Conservation (phyloP, 2,113 vertebrate species). For the Lathamus discolor region DNA sequence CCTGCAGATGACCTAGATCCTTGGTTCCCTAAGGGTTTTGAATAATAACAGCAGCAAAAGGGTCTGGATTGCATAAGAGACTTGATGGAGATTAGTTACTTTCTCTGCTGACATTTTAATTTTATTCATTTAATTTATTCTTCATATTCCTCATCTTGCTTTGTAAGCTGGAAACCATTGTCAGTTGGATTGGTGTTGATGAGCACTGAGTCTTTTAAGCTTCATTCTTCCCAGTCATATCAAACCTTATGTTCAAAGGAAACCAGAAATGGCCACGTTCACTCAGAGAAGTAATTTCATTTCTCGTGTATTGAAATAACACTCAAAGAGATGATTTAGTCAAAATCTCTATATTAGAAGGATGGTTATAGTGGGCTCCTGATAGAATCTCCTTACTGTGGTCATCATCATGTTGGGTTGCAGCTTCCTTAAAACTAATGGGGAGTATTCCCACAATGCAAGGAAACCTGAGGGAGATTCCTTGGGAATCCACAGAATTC, state of each 20-base stretch:
- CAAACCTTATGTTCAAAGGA: background rate
- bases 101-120: constrained; percentile 64
- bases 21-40: constrained; percentile 49
- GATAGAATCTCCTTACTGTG: background rate
- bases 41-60: constrained; percentile 61
- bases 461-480: background rate
- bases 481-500: background rate
- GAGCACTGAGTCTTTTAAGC: background rate
- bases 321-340: background rate
- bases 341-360: background rate
- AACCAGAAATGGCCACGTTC: background rate
- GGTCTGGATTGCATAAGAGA: constrained; percentile 57
- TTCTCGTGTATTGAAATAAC: background rate
- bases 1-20: constrained; percentile 64
- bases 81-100: constrained; percentile 58
- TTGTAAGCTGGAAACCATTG: constrained; percentile 28
- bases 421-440: background rate
- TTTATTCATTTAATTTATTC: constrained; percentile 63
- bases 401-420: background rate
- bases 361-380: background rate
- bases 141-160: background rate
- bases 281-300: background rate
- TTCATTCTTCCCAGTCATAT: background rate
- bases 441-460: background rate
- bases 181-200: constrained; percentile 1